Conservation (phyloP, 2,888 invertebrate genomes). For the Chorisops tibialis region DNA sequence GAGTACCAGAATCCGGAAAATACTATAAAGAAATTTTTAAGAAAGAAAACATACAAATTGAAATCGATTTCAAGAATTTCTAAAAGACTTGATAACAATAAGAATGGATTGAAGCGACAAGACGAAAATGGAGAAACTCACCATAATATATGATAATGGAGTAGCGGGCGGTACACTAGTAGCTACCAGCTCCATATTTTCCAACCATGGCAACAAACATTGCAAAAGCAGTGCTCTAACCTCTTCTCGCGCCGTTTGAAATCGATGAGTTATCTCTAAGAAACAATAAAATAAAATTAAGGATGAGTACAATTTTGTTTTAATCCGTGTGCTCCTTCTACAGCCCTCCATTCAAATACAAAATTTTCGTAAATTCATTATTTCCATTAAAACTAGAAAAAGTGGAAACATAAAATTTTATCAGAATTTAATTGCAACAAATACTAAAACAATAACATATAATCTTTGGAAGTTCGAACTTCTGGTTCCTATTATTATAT, state of each 20-base stretch:
- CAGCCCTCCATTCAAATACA: too few species aligned
- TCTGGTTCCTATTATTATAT: too few species aligned
- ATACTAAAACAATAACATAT: too few species aligned
- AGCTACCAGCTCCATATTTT: conserved; percentile 97
- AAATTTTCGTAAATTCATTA: too few species aligned
- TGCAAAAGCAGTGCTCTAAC: conserved; percentile 87
- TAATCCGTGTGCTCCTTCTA: too few species aligned
- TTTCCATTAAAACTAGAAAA: too few species aligned
- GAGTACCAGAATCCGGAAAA: conserved; percentile 62
- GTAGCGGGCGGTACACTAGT: conserved; percentile 91
- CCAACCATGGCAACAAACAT: conserved; percentile 94
- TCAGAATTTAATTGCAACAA: too few species aligned
- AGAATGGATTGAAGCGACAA: conserved; percentile 16
- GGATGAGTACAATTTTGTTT: too few species aligned
- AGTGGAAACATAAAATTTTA: too few species aligned
- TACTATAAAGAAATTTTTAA: conserved; percentile 49
- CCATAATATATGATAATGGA: conserved; percentile 80
- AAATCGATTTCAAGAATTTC: too few species aligned
- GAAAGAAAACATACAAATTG: background rate
- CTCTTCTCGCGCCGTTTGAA: conserved; percentile 92
- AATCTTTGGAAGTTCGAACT: too few species aligned
- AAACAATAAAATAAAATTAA: too few species aligned
- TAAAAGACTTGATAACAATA: background rate
- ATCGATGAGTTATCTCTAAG: conserved; percentile 95
- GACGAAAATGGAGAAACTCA: conserved; percentile 44